A percentile compares a stretch with the other conserved stretches of the same genome.
phyloP scores from a whole-genome alignment of 2,113 vertebrate species.

The Ranitomeya imitator region DNA sequence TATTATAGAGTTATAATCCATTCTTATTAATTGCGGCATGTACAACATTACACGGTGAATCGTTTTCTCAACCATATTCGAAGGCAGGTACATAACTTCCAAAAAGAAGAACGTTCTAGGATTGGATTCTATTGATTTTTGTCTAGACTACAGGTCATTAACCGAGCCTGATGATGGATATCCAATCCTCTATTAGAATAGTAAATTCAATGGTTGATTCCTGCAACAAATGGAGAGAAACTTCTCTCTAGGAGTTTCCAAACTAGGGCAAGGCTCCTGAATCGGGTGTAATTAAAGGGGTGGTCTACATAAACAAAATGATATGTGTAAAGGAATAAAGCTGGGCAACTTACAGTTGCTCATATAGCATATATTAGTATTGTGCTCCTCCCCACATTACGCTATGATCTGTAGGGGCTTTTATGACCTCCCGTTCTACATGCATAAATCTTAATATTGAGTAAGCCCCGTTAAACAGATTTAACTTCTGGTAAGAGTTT shows the following conservation, averaged over 20 bases:
- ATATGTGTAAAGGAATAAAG: too few relatives aligned
- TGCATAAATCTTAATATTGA: too few relatives aligned
- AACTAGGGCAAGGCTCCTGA: background rate
- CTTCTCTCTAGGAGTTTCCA: background rate
- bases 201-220: background rate
- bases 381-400: too few relatives aligned
- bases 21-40: background rate
- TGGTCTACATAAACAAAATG: too few relatives aligned
- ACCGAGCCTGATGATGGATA: background rate
- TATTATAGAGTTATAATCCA: background rate
- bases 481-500: too few relatives aligned
- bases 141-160: constrained; percentile 20
- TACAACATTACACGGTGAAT: background rate
- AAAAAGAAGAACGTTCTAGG: background rate
- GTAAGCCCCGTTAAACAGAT: too few relatives aligned
- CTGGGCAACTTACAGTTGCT: too few relatives aligned
- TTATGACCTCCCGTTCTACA: too few relatives aligned
- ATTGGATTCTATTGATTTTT: constrained; percentile 19
- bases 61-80: background rate
- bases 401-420: too few relatives aligned
- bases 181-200: constrained; percentile 3
- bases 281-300: background rate
- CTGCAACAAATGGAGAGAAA: background rate
- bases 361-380: too few relatives aligned
- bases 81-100: background rate